phyloP scores from a whole-genome alignment of 1,140 invertebrate genomes.

The Nasonia vitripennis region DNA sequence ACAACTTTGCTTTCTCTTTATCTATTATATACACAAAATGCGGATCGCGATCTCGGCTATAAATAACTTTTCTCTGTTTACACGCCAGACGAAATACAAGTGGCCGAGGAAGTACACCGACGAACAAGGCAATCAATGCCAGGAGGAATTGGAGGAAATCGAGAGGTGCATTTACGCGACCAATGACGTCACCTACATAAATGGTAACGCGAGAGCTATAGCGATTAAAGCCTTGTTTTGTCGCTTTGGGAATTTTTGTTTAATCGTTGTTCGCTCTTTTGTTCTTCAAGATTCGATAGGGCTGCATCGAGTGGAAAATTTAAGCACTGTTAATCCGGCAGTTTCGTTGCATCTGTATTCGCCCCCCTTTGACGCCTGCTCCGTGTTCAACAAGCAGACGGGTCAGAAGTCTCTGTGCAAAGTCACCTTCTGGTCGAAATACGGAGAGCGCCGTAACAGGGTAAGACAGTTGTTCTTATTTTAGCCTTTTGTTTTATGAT shows the following conservation, averaged over 20 bases:
- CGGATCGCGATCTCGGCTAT: too few species aligned
- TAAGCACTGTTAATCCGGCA: constrained; percentile 89
- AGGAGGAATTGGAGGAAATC: constrained; percentile 78
- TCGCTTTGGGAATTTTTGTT: neutral
- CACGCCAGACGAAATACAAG: constrained; percentile 80
- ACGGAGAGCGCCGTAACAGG: constrained; percentile 81
- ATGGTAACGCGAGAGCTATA: constrained; percentile 81
- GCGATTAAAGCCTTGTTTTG: neutral
- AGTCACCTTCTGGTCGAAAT: constrained; percentile 95
- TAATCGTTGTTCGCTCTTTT: neutral
- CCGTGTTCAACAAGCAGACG: constrained; percentile 93
- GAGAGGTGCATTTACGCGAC: constrained; percentile 79
- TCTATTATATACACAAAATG: too few species aligned
- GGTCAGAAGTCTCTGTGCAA: constrained; percentile 82
- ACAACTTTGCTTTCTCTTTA: constrained; percentile 24
- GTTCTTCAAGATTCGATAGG: constrained; percentile 89
- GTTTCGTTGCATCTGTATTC: constrained; percentile 97
- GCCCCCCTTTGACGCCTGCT: constrained; percentile 93
- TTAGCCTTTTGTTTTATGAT: neutral
- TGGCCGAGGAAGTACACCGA: constrained; percentile 78
- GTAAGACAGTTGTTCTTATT: constrained; percentile 57
- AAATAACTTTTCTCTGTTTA: neutral
- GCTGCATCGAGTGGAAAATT: constrained; percentile 96
- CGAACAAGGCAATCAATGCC: constrained; percentile 61
- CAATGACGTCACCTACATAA: constrained; percentile 95